Evolutionary conservation across 2,888 invertebrate genomes (phyloP).

Genomic region (Pilophorus perplexus): DNA sequence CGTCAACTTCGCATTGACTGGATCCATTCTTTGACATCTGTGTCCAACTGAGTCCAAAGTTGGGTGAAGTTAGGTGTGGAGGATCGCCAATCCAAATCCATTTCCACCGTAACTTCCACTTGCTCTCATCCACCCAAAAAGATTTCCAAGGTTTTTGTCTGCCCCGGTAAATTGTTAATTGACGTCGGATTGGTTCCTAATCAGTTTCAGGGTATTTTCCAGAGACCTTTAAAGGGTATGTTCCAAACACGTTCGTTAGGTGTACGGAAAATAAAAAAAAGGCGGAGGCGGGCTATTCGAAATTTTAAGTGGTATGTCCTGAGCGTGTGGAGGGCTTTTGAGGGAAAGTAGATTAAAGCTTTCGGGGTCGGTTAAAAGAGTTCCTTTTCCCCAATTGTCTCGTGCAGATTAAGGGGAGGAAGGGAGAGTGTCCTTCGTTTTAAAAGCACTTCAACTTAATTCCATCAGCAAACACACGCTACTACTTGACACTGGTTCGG

Average conservation of each 20-base stretch:
- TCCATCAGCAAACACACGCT: conserved; percentile 30
- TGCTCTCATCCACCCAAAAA: too few relatives aligned
- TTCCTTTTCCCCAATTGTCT: too few relatives aligned
- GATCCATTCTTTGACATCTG: too few relatives aligned
- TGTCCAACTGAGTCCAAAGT: background rate
- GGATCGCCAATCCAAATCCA: conserved; percentile 32
- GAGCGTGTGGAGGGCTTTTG: background rate
- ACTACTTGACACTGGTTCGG: conserved; percentile 38
- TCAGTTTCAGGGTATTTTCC: conserved; percentile 28
- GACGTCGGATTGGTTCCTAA: conserved; percentile 39
- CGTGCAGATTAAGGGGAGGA: too few relatives aligned
- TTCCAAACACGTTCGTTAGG: background rate
- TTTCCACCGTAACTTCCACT: too few relatives aligned
- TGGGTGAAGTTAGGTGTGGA: conserved; percentile 4
- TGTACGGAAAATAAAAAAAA: too few relatives aligned
- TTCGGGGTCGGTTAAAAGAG: conserved; percentile 18
- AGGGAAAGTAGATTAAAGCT: background rate
- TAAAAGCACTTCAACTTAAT: conserved; percentile 36
- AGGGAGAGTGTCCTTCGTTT: conserved; percentile 22
- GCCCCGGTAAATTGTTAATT: conserved; percentile 40
- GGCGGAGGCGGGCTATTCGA: too few relatives aligned
- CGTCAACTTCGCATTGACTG: too few relatives aligned
- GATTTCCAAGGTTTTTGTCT: conserved; percentile 19
- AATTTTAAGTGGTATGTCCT: conserved; percentile 26
- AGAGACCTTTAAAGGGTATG: background rate